A percentile compares a stretch with the other conserved stretches of the same genome.
Evolutionary conservation across 2,113 vertebrate genomes (phyloP).

Genomic region (Dasyornis broadbenti): DNA sequence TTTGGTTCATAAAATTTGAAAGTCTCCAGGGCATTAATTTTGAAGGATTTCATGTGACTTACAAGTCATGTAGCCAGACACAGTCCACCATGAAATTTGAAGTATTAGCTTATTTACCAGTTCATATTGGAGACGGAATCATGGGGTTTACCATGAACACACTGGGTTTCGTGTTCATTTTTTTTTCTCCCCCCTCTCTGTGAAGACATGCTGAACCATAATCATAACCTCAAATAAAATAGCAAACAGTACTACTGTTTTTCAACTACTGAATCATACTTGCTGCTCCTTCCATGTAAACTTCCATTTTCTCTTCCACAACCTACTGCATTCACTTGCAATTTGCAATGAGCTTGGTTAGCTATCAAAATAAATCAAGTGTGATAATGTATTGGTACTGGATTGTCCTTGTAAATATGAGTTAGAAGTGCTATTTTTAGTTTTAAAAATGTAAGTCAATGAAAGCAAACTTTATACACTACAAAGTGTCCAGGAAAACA

Average conservation of each 20-base stretch:
- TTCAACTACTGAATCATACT: not conserved
- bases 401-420: not conserved
- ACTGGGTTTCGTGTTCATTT: rapidly evolving
- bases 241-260: not conserved
- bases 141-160: not conserved
- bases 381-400: not conserved
- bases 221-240: not conserved
- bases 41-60: not conserved
- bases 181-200: not conserved
- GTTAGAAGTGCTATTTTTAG: not conserved
- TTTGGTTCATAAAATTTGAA: not conserved
- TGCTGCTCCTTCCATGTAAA: not conserved
- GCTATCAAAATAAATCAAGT: not conserved
- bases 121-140: not conserved
- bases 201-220: not conserved
- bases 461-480: not conserved
- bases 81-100: not conserved
- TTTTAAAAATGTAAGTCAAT: not conserved
- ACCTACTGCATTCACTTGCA: not conserved
- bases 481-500: not conserved
- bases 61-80: not conserved
- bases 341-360: not conserved
- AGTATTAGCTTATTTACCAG: not conserved
- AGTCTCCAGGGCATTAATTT: not conserved
- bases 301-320: not conserved